A percentile compares a stretch with the other conserved stretches of the same genome.
Conservation (phyloP, 2,888 invertebrate genomes). For the Megastigmus dorsalis region DNA sequence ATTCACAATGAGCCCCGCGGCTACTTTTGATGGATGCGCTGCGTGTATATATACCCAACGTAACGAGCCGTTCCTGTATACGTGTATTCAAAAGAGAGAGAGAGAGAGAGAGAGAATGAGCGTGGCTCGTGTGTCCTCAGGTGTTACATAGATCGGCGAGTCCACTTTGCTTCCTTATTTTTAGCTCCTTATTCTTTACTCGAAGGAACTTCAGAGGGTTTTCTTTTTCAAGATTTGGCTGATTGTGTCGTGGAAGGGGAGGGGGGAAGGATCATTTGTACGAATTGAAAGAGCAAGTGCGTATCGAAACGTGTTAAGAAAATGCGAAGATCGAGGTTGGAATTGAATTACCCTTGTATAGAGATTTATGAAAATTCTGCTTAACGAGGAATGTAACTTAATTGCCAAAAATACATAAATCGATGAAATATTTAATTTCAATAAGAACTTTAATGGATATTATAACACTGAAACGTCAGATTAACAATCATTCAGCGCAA, state of each 20-base stretch:
- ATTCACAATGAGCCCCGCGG: constrained; percentile 61
- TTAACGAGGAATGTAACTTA: no score
- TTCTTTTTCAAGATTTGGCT: no score
- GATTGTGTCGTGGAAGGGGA: not conserved
- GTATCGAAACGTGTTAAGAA: not conserved
- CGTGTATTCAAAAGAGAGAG: constrained; percentile 42
- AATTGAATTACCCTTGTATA: no score
- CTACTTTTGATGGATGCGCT: constrained; percentile 69
- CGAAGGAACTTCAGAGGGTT: no score
- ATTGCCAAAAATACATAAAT: no score
- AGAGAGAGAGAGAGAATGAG: no score
- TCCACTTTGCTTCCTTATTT: constrained; percentile 1
- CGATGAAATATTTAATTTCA: no score
- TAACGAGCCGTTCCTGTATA: constrained; percentile 60
- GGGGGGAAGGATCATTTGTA: not conserved
- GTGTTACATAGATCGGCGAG: constrained; percentile 32
- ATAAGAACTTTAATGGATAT: no score
- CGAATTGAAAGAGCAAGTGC: constrained; percentile 19
- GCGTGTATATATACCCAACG: constrained; percentile 62
- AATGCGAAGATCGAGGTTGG: no score
- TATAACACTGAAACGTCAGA: no score
- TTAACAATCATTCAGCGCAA: no score
- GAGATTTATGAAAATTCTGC: no score
- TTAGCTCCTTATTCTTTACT: not conserved
- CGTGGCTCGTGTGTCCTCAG: constrained; percentile 31